Evolutionary conservation across 2,888 invertebrate species (phyloP).

Genomic region (Torymus aiolomorphi): DNA sequence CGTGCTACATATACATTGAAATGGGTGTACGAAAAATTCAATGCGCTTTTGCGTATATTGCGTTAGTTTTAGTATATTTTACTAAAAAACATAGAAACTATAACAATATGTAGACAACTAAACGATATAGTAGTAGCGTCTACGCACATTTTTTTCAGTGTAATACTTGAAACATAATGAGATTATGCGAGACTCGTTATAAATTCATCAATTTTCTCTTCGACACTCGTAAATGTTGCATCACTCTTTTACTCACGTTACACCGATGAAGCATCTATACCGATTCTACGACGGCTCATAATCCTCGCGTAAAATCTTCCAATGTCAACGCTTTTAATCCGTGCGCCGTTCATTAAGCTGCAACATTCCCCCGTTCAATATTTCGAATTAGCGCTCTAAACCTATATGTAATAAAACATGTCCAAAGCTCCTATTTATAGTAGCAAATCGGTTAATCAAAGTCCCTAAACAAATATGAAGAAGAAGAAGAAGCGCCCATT

Average conservation of each 20-base stretch:
- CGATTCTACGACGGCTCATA: neutral
- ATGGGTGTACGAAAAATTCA: no score
- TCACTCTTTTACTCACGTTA: neutral
- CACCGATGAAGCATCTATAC: neutral
- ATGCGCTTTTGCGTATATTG: no score
- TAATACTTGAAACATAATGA: no score
- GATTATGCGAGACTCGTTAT: no score
- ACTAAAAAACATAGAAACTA: no score
- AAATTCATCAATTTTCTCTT: no score
- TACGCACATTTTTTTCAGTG: no score
- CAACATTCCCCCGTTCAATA: slow-evolving; percentile 3
- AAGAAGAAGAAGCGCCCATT: neutral
- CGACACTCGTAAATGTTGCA: no score
- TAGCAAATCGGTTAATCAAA: slow-evolving; percentile 5
- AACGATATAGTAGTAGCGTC: no score
- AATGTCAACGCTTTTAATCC: neutral
- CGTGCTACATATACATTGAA: no score
- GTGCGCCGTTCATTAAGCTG: neutral
- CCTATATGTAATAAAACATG: neutral
- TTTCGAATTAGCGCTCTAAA: neutral
- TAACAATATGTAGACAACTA: no score
- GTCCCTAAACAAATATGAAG: neutral
- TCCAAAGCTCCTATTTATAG: slow-evolving; percentile 11
- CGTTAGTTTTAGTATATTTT: no score
- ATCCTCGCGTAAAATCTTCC: neutral